Base-by-base conservation (phyloP, 2,113 vertebrate genomes). In the Chinchilla lanigera region DNA sequence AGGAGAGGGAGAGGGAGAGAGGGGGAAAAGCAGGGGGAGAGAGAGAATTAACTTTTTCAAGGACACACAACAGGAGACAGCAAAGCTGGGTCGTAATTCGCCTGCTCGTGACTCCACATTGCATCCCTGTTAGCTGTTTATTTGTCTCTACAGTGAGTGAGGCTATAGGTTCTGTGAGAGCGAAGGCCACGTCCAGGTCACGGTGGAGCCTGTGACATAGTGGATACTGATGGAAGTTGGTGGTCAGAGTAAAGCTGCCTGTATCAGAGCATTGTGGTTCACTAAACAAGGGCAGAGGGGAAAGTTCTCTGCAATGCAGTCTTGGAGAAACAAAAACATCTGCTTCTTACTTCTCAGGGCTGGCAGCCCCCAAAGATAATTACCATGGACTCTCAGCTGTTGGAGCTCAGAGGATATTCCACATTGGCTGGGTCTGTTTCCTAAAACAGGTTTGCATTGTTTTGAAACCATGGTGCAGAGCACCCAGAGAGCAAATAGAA, bases 401-500 rank as follows among this genome's bases (percentile, higher is more conserved):
- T 97, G 47, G 90, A 93, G 95, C 92, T 97, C 77, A 94, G 67
- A 92, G 96, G 33, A 44, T 96, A 24, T 96, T 98, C 96, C 54
- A 95, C 65, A 75, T 75, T 54, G 14, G 41, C 83, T 97, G 17
- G n/a, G 12, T 94, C 96, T 86, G 50, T 97, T 97, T 98, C 94
- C 28, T 94, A 96, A 98, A 98, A 96, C 41, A 96, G 4, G 0
- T 96, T 92, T 95, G 90, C 69, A 90, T 97, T 98, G 92, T 98
- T 98, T 98, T 98, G 80, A 94, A 89, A 97, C 88, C 90, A 98
- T 94, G 97, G 97, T 95, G 93, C 95, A 81, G 52, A 69, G 41
- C 47, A 94, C 38, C 24, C 73, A 88, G 89, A 97, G 93, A 98
- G 94, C 71, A 98, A 98, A 96, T 30, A 96, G 75, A 97, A 98